These are phyloP conservation scores for Aphaenogaster rudis DNA, from an alignment of 1,140 invertebrate genomes.

Conservation along the genomic window DNA sequence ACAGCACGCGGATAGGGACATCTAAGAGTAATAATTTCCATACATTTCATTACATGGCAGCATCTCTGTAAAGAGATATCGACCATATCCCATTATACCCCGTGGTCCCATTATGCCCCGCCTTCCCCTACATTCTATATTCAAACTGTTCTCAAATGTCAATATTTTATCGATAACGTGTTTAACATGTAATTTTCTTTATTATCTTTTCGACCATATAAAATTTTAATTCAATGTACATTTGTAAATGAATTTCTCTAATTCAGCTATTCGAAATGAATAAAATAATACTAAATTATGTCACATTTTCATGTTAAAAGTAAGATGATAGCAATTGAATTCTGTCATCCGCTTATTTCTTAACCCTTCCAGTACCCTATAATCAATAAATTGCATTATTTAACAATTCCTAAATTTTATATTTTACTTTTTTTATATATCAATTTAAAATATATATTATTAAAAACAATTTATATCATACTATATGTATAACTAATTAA, in stretches of 20 bases:
- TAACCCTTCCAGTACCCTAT: slow-evolving; percentile 42
- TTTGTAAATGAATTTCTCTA: slow-evolving; percentile 36
- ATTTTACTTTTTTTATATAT: slow-evolving; percentile 1
- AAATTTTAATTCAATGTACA: slow-evolving; percentile 53
- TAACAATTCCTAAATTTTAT: slow-evolving; percentile 1
- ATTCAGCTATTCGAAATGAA: slow-evolving; percentile 20
- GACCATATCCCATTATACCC: too few species aligned
- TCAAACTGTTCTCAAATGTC: slow-evolving; percentile 1
- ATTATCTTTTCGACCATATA: neutral
- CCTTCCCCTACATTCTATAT: neutral
- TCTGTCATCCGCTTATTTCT: neutral
- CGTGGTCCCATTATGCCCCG: too few species aligned
- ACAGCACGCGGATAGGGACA: too few species aligned
- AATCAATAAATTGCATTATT: neutral
- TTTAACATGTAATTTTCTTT: slow-evolving; percentile 16
- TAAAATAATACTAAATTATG: slow-evolving; percentile 7
- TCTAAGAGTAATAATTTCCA: too few species aligned
- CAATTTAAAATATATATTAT: neutral
- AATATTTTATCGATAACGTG: slow-evolving; percentile 24
- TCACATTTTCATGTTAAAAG: slow-evolving; percentile 15
- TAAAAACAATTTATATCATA: slow-evolving; percentile 11
- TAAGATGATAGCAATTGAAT: slow-evolving; percentile 8
- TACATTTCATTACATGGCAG: too few species aligned
- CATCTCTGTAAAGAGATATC: too few species aligned
- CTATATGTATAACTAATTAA: neutral